Evolutionary conservation across 2,888 invertebrate species (phyloP).

Genomic region (Tetheella fluctuosa): DNA sequence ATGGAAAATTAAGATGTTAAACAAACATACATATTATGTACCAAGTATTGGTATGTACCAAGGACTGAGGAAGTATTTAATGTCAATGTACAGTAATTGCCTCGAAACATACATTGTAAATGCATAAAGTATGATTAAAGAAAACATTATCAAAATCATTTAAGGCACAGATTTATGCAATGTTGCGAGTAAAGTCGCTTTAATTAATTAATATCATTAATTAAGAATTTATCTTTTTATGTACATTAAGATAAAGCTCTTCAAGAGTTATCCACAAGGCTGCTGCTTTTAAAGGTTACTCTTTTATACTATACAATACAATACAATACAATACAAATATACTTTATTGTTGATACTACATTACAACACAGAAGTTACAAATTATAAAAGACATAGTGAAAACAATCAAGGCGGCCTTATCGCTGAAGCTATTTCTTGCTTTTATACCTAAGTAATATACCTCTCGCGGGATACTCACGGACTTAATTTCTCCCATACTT

Average conservation of each 20-base stretch:
- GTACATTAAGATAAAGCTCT: not conserved
- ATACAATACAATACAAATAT: too few species aligned
- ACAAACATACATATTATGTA: not conserved
- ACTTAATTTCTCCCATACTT: too few species aligned
- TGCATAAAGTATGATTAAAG: not conserved
- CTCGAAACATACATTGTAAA: conserved; percentile 11
- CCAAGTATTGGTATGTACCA: too few species aligned
- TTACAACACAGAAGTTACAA: too few species aligned
- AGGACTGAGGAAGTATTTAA: conserved; percentile 19
- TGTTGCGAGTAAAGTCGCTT: not conserved
- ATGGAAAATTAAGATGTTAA: conserved; percentile 9
- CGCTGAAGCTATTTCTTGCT: too few species aligned
- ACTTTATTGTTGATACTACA: too few species aligned
- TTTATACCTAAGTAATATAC: too few species aligned
- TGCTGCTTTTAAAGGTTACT: not conserved
- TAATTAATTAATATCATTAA: conserved; percentile 1
- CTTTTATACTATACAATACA: too few species aligned
- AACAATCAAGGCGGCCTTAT: too few species aligned
- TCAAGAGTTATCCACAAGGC: not conserved
- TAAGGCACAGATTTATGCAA: not conserved
- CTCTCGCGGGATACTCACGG: too few species aligned
- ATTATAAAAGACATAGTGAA: too few species aligned
- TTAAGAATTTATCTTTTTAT: not conserved
- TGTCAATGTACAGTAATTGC: not conserved
- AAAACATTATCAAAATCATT: not conserved